Evolutionary conservation across 2,113 vertebrate species (phyloP).

Genomic region (Osmerus eperlanus): DNA sequence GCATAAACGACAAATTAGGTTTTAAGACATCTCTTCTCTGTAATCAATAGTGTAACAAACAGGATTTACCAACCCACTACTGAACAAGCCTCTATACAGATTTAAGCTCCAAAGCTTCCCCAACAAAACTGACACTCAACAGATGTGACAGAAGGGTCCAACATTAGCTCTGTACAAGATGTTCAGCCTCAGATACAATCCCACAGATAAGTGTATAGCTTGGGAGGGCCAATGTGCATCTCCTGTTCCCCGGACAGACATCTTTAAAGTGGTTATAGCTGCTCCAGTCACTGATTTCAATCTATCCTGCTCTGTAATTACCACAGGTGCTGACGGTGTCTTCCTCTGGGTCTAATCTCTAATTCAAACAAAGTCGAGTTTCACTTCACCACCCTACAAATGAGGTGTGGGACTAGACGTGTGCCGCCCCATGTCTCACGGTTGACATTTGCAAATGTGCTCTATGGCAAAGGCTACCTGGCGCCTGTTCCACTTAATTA

Average conservation of each 20-base stretch:
- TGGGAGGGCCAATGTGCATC: not conserved
- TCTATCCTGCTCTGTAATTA: slow-evolving; percentile 24
- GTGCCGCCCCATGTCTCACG: not conserved
- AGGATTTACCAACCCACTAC: not conserved
- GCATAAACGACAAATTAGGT: slow-evolving; percentile 17
- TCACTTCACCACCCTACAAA: slow-evolving; percentile 22
- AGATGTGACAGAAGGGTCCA: not conserved
- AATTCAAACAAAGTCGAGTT: slow-evolving; percentile 30
- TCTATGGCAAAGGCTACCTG: slow-evolving; percentile 20
- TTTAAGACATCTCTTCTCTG: no score
- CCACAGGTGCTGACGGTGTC: not conserved
- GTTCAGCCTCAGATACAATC: not conserved
- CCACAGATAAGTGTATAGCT: not conserved
- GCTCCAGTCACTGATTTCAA: slow-evolving; percentile 20
- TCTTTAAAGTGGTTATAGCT: no score
- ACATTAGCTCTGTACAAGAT: not conserved
- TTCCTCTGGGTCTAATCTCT: slow-evolving; percentile 4
- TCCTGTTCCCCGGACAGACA: no score
- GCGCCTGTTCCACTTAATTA: slow-evolving; percentile 40
- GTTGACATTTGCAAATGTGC: slow-evolving; percentile 35
- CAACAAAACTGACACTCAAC: not conserved
- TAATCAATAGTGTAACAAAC: not conserved
- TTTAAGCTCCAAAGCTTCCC: not conserved
- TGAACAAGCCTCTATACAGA: not conserved
- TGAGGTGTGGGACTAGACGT: slow-evolving; percentile 30